Evolutionary conservation across 1,140 invertebrate species (phyloP).

Genomic region (Zaprionus davidi): DNA sequence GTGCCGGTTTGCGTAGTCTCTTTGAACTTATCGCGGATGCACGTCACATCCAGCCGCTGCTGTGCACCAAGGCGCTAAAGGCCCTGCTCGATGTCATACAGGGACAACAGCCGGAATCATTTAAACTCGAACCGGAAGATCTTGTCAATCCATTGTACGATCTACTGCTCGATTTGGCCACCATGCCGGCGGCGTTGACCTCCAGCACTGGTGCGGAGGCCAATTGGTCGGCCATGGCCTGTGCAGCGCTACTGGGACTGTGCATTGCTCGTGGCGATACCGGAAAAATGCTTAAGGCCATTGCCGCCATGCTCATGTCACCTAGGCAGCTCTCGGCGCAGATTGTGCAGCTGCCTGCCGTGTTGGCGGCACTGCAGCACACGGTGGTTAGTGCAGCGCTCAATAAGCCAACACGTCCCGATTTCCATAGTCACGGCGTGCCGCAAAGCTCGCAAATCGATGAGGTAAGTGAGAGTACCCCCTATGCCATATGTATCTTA

Average conservation of each 20-base stretch:
- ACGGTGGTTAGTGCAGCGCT: conserved; percentile 95
- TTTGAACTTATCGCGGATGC: conserved; percentile 96
- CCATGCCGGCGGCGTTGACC: conserved; percentile 85
- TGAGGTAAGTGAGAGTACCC: conserved; percentile 87
- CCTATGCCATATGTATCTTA: not conserved
- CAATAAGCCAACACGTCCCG: conserved; percentile 92
- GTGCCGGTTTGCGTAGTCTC: conserved; percentile 94
- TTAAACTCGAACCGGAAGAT: conserved; percentile 88
- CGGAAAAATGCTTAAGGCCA: conserved; percentile 94
- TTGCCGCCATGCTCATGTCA: conserved; percentile 95
- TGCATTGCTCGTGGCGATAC: conserved; percentile 97
- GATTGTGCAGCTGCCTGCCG: conserved; percentile 94
- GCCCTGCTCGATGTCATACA: conserved; percentile 96
- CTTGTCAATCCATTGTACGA: conserved; percentile 92
- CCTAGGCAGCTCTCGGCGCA: conserved; percentile 90
- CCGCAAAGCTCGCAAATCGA: conserved; percentile 91
- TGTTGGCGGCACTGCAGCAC: conserved; percentile 93
- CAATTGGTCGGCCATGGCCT: conserved; percentile 93
- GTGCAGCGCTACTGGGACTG: conserved; percentile 94
- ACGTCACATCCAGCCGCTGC: conserved; percentile 89
- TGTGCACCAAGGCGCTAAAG: conserved; percentile 94
- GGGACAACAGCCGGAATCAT: conserved; percentile 86
- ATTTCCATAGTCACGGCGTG: conserved; percentile 95
- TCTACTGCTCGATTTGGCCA: conserved; percentile 91
- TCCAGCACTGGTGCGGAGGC: conserved; percentile 86